Conservation (phyloP, 2,113 vertebrate species). For the Sturnira hondurensis region DNA sequence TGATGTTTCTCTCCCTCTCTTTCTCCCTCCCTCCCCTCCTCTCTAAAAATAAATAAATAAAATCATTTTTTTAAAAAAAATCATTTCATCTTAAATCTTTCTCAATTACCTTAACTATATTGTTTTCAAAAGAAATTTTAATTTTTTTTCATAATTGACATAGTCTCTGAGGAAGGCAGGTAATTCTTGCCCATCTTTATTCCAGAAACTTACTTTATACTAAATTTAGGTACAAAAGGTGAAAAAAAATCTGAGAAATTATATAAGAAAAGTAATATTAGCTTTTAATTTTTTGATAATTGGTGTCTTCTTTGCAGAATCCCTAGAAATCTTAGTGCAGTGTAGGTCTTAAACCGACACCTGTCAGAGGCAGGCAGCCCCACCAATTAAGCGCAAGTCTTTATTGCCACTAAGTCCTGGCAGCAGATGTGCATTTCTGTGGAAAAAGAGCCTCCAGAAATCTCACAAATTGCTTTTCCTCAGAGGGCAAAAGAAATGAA, state of each 20-base stretch:
- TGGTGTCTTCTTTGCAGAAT: slow-evolving; percentile 37
- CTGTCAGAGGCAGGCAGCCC: slow-evolving; percentile 66
- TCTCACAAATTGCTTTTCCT: slow-evolving; percentile 70
- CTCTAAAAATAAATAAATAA: too few relatives aligned
- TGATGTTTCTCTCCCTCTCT: too few relatives aligned
- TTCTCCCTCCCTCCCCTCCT: too few relatives aligned
- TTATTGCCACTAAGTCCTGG: slow-evolving; percentile 62
- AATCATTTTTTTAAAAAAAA: background rate
- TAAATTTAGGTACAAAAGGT: background rate
- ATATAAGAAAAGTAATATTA: background rate
- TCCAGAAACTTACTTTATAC: background rate
- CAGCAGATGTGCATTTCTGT: slow-evolving; percentile 55
- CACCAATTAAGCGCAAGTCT: slow-evolving; percentile 66
- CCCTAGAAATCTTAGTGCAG: slow-evolving; percentile 42
- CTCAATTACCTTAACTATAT: background rate
- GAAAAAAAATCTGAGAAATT: background rate
- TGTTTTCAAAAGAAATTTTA: background rate
- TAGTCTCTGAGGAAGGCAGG: slow-evolving; percentile 13
- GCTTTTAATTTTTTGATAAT: slow-evolving; percentile 12
- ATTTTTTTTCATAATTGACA: slow-evolving; percentile 42
- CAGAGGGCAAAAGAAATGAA: slow-evolving; percentile 68
- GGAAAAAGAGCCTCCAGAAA: slow-evolving; percentile 72
- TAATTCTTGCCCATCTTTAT: background rate
- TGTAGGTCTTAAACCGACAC: slow-evolving; percentile 65
- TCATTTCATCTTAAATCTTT: background rate